Evolutionary conservation across 2,888 invertebrate species (phyloP).

Genomic region (Andrena haemorrhoa): DNA sequence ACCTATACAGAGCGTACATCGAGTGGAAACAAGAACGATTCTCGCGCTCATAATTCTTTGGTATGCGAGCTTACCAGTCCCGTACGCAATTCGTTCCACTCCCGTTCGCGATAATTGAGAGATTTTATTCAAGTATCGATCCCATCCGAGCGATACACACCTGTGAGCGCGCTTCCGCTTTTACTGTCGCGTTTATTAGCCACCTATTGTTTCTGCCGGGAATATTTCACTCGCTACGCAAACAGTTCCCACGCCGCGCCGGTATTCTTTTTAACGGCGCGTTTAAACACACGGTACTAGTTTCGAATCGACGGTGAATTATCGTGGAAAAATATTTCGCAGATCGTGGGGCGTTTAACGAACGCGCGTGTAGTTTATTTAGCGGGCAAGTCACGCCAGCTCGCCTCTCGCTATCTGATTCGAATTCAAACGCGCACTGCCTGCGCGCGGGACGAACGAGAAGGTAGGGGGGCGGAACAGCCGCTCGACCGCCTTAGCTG

Average conservation of each 20-base stretch:
- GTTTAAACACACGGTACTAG: background rate
- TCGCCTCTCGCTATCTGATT: background rate
- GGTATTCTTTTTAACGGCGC: slow-evolving; percentile 6
- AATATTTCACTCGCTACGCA: slow-evolving; percentile 9
- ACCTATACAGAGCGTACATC: background rate
- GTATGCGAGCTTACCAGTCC: slow-evolving; percentile 47
- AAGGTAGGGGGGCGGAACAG: background rate
- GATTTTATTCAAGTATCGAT: slow-evolving; percentile 46
- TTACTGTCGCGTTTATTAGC: slow-evolving; percentile 35
- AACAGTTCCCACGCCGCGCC: background rate
- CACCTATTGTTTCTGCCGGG: slow-evolving; percentile 2
- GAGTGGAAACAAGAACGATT: slow-evolving; percentile 63
- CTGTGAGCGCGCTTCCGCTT: slow-evolving; percentile 30
- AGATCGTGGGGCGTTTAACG: background rate
- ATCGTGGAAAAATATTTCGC: slow-evolving; percentile 1
- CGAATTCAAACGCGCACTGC: background rate
- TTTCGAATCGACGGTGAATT: slow-evolving; percentile 1
- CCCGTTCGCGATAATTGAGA: slow-evolving; percentile 46
- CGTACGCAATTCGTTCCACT: slow-evolving; percentile 38
- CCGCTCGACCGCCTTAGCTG: background rate
- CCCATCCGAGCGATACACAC: slow-evolving; percentile 12
- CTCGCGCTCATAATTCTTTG: slow-evolving; percentile 67
- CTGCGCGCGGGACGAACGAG: background rate
- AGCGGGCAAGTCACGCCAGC: background rate
- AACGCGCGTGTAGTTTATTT: background rate